Percentiles rank a stretch among this genome's conserved stretches.
Conservation (phyloP, 2,888 invertebrate species). For the Orchesella flavescens region DNA sequence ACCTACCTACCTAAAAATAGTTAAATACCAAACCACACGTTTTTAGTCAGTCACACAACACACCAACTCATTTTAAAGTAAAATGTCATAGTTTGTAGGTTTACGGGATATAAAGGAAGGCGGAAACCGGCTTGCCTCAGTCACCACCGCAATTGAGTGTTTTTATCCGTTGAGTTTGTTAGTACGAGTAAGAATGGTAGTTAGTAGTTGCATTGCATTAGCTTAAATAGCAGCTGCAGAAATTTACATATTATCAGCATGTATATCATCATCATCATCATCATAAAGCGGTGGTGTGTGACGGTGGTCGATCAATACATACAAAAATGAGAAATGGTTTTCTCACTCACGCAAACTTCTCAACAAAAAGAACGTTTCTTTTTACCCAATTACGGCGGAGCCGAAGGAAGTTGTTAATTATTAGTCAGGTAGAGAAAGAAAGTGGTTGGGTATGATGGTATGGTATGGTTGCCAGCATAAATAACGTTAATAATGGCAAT, state of each 20-base stretch:
- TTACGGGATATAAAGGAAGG: no score
- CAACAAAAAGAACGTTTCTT: conserved; percentile 22
- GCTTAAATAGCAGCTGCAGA: no score
- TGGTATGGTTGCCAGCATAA: conserved; percentile 21
- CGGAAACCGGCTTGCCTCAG: no score
- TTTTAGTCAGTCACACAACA: not conserved
- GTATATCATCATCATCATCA: no score
- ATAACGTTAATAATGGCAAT: conserved; percentile 40
- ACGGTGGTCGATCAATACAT: conserved; percentile 20
- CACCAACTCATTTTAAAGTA: no score
- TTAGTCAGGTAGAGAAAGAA: conserved; percentile 42
- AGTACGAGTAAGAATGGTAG: not conserved
- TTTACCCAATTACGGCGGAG: conserved; percentile 33
- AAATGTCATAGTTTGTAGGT: no score
- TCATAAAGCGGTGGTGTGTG: not conserved
- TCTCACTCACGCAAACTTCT: conserved; percentile 36
- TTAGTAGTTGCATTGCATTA: no score
- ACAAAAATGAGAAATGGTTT: conserved; percentile 44
- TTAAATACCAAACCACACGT: conserved; percentile 34
- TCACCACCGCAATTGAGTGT: no score
- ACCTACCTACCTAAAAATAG: conserved; percentile 39
- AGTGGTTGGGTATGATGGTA: not conserved
- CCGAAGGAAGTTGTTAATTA: conserved; percentile 51
- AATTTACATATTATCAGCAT: no score
- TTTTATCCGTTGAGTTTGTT: not conserved